Percentiles rank a stretch among this genome's conserved stretches.
phyloP scores from a whole-genome alignment of 2,113 vertebrate genomes.

The Baryphthengus martii region DNA sequence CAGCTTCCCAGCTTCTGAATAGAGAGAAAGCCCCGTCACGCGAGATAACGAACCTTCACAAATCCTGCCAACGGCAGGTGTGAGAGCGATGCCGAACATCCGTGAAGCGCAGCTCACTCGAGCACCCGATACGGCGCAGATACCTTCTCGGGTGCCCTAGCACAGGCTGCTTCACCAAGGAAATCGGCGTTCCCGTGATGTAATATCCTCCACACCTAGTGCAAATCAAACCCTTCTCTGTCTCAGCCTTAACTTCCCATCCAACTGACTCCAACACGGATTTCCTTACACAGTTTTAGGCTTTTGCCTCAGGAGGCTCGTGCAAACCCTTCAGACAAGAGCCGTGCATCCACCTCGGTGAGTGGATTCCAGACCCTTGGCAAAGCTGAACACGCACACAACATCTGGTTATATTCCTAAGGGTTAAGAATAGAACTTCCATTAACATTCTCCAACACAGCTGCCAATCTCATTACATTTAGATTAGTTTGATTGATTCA shows the following conservation, averaged over 20 bases:
- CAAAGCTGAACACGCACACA: background rate
- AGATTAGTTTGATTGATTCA: slow-evolving; percentile 18
- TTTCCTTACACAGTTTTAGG: background rate
- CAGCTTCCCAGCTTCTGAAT: background rate
- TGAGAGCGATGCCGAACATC: background rate
- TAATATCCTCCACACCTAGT: background rate
- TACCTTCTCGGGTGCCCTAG: background rate
- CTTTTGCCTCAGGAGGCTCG: background rate
- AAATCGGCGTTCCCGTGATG: background rate
- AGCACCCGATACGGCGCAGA: background rate
- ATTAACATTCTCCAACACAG: slow-evolving; percentile 6
- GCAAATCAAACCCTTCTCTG: slow-evolving; percentile 11
- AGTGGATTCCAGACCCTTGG: background rate
- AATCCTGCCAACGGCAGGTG: background rate
- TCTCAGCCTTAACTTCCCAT: background rate
- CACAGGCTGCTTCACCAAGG: background rate
- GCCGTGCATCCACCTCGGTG: background rate
- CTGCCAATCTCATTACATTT: background rate
- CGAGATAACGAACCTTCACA: background rate
- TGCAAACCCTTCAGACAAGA: slow-evolving; percentile 21
- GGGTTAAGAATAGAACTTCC: background rate
- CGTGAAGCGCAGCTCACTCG: background rate
- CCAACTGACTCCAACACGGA: background rate
- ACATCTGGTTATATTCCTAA: background rate
- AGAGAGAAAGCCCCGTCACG: background rate